These are phyloP conservation scores for Prinia subflava DNA, from an alignment of 2,113 vertebrate genomes.

Conservation along the genomic window DNA sequence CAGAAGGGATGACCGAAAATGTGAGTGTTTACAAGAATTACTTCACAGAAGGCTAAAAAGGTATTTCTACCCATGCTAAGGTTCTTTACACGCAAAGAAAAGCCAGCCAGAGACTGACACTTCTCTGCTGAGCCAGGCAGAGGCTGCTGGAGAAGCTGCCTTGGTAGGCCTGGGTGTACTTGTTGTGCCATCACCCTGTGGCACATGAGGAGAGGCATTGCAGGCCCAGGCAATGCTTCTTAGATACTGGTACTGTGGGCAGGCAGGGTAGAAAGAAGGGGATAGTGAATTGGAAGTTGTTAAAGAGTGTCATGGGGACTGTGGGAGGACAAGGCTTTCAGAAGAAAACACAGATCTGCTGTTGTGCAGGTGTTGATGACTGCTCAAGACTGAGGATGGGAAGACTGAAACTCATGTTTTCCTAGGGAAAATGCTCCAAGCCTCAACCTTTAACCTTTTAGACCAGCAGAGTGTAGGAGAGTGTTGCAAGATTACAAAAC, in stretches of 20 bases:
- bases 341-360: neutral
- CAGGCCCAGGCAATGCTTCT: neutral
- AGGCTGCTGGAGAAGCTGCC: neutral
- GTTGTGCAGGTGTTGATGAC: neutral
- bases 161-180: neutral
- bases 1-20: neutral
- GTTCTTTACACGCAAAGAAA: neutral
- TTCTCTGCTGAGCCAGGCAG: neutral
- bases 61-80: neutral
- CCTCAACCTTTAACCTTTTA: neutral
- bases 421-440: neutral
- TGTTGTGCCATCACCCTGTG: neutral
- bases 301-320: neutral
- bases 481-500: neutral
- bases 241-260: neutral
- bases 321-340: neutral
- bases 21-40: neutral
- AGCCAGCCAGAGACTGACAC: neutral
- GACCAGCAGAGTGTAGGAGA: neutral
- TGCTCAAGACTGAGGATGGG: neutral
- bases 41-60: neutral
- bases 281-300: neutral
- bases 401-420: neutral
- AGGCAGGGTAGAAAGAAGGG: neutral
- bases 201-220: rapidly evolving